A percentile compares a stretch with the other conserved stretches of the same genome.
phyloP scores from a whole-genome alignment of 2,888 invertebrate species.

The Mythimna albipuncta region DNA sequence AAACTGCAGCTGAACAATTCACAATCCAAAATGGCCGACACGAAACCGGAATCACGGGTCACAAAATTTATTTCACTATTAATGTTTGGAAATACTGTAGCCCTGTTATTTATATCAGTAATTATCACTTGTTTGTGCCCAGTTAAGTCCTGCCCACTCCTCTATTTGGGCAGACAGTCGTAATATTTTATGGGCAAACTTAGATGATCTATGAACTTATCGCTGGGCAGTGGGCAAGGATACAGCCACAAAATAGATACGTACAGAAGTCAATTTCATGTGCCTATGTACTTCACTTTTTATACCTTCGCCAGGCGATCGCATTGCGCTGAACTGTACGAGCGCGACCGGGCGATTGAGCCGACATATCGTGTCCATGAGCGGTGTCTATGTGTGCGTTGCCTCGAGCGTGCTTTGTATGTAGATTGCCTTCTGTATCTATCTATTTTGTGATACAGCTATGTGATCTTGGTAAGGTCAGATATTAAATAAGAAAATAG shows the following conservation, averaged over 20 bases:
- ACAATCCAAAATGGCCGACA: slow-evolving; percentile 56
- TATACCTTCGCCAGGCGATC: too few species aligned
- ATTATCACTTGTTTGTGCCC: slow-evolving; percentile 62
- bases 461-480: slow-evolving; percentile 24
- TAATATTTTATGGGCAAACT: slow-evolving; percentile 58
- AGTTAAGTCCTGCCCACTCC: slow-evolving; percentile 45
- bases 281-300: too few species aligned
- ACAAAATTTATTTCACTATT: slow-evolving; percentile 56
- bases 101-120: slow-evolving; percentile 61
- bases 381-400: too few species aligned
- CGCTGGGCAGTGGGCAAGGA: slow-evolving; percentile 43
- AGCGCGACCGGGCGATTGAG: too few species aligned
- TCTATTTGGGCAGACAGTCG: slow-evolving; percentile 43
- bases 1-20: slow-evolving; percentile 54
- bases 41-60: slow-evolving; percentile 53
- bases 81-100: slow-evolving; percentile 51
- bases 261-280: too few species aligned
- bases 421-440: too few species aligned
- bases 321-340: too few species aligned
- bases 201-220: slow-evolving; percentile 53
- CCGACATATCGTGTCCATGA: too few species aligned
- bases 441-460: background rate
- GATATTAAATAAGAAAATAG: slow-evolving; percentile 15
- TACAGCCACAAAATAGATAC: background rate
- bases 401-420: too few species aligned